These are phyloP conservation scores for Meleagris gallopavo DNA, from an alignment of 2,113 vertebrate species.

Conservation along the genomic window DNA sequence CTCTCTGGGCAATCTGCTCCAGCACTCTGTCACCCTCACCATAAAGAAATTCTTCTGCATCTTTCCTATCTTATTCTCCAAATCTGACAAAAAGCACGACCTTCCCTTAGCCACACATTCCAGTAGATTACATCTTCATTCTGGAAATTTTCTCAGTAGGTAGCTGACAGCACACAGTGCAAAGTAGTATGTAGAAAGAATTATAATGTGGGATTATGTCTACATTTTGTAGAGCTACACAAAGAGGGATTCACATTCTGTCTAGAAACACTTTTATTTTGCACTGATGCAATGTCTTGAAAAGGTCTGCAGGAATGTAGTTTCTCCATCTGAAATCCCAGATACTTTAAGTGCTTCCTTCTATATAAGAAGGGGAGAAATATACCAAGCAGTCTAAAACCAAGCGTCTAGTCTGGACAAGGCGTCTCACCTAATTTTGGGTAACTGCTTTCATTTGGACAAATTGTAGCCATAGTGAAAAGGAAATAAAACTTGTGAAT, in stretches of 20 bases:
- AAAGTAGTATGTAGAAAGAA: background rate
- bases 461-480: background rate
- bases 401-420: background rate
- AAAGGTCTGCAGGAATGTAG: background rate
- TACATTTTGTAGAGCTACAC: background rate
- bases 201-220: background rate
- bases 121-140: background rate
- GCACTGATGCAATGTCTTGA: background rate
- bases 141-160: background rate
- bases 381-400: background rate
- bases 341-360: background rate
- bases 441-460: background rate
- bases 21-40: too few relatives aligned
- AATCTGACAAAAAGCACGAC: background rate
- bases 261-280: background rate
- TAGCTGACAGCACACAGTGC: background rate
- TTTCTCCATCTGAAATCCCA: conserved; percentile 3
- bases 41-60: too few relatives aligned
- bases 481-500: background rate
- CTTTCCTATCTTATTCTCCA: background rate
- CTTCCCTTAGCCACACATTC: background rate
- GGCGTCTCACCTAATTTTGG: background rate
- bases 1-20: too few relatives aligned
- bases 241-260: background rate
- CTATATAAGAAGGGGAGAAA: background rate